A percentile compares a stretch with the other conserved stretches of the same genome.
These are phyloP conservation scores for Paedocypris sp. DNA, from an alignment of 2,113 vertebrate genomes.

Conservation along the genomic window DNA sequence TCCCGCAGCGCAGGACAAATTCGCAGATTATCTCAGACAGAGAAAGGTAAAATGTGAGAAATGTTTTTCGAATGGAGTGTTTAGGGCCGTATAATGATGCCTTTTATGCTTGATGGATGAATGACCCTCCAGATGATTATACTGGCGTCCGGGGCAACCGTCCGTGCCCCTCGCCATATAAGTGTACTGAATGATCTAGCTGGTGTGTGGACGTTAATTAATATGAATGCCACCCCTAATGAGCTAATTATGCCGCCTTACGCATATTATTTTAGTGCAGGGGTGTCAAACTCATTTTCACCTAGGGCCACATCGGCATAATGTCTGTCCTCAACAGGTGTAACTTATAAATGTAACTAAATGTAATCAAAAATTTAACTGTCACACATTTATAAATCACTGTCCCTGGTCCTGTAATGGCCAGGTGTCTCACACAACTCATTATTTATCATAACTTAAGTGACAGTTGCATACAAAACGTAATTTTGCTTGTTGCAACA, in stretches of 20 bases:
- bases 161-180: background rate
- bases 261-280: background rate
- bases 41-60: slow-evolving; percentile 50
- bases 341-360: no score
- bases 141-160: slow-evolving; percentile 47
- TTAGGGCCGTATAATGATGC: slow-evolving; percentile 51
- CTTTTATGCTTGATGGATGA: slow-evolving; percentile 40
- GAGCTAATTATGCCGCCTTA: slow-evolving; percentile 20
- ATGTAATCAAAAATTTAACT: no score
- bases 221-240: slow-evolving; percentile 27
- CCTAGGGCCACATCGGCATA: no score
- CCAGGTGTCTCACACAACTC: no score
- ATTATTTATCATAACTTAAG: no score
- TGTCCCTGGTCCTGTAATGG: no score
- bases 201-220: slow-evolving; percentile 23
- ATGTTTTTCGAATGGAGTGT: slow-evolving; percentile 60
- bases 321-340: no score
- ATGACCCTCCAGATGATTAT: slow-evolving; percentile 43
- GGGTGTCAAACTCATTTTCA: no score
- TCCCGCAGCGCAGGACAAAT: slow-evolving; percentile 34
- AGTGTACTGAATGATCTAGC: slow-evolving; percentile 15
- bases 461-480: no score
- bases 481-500: no score
- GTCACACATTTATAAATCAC: no score
- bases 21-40: slow-evolving; percentile 31